Evolutionary conservation across 2,797 vertebrate species (phyloP), one percentile per base, ranked within the genome.

Genomic region (Epinephelus coioides): DNA sequence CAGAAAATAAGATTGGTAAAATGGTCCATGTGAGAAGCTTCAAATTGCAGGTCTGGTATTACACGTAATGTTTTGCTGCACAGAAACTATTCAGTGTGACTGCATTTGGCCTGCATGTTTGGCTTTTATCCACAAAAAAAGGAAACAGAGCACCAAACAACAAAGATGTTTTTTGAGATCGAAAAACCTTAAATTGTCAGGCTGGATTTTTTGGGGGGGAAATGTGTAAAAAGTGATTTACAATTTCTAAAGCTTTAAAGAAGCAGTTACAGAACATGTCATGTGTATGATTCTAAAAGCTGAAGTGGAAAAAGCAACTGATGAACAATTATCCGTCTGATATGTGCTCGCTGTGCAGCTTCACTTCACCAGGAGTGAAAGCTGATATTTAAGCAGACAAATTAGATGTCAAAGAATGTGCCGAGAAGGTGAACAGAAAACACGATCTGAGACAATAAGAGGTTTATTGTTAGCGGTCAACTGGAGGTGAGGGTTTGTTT

Each of bases 401-500:
- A 46, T 40, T 21, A 38, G 27, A 15, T 43, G 53, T 54, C 47
- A 47, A 38, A 40, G 3, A 13, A 15, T 13, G 56, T 21, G 60
- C 0, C 0, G 0, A 3, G 54, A n/a, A 17, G 1, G 44, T 34
- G 3, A 76, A 74, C 69, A 47, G 51, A n/a, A 64, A 75, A 27
- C 27, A 3, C 6, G n/a, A 1, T 60, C 27, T 38, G 46, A 62
- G 49, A 60, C 59, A 7, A 9, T 10, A 13, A 43, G 49, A 71
- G 53, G 12, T 57, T 74, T 49, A 53, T 49, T 79, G 63, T 74
- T 67, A 1, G 60, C 27, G 1, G 21, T 75, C 74, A 87, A 14
- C 54, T 63, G 56, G 46, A 49, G 79, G 83, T 85, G 79, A 84
- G 71, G 78, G 80, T 80, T 76, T 79, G 70, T 69, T 77, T 69